Evolutionary conservation across 2,797 vertebrate genomes (phyloP).

Genomic region (Typhlichthys subterraneus): DNA sequence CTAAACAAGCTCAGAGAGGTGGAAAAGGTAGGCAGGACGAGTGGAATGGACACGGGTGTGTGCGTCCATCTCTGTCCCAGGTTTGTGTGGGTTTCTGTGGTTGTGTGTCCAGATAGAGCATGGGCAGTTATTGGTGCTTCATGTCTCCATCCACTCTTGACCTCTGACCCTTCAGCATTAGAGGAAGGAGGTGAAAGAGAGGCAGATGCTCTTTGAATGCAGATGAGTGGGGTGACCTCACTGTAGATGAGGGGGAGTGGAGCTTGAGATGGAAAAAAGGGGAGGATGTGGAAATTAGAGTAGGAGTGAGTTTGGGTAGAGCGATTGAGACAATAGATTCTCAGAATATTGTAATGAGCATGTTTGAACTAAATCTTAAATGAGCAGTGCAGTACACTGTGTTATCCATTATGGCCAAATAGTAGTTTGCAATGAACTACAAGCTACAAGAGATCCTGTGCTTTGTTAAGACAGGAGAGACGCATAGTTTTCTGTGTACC

Average conservation of each 20-base stretch:
- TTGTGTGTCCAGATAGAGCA: constrained; percentile 41
- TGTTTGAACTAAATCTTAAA: not conserved
- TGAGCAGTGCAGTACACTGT: no score
- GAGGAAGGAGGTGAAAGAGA: constrained; percentile 46
- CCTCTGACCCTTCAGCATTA: constrained; percentile 64
- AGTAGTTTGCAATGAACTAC: constrained; percentile 29
- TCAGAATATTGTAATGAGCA: constrained; percentile 16
- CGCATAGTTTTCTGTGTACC: no score
- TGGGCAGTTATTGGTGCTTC: constrained; percentile 73
- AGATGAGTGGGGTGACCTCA: constrained; percentile 55
- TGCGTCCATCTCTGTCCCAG: constrained; percentile 47
- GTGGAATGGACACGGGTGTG: not conserved
- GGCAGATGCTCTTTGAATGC: constrained; percentile 52
- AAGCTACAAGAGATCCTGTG: no score
- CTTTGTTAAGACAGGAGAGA: not conserved
- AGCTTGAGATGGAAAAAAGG: constrained; percentile 1
- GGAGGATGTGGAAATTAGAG: not conserved
- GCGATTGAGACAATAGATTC: not conserved
- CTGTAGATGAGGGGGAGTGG: constrained; percentile 32
- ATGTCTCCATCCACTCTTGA: constrained; percentile 62
- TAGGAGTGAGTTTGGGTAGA: constrained; percentile 10
- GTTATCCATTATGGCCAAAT: constrained; percentile 42
- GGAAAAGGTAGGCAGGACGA: constrained; percentile 23
- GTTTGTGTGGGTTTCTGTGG: constrained; percentile 39
- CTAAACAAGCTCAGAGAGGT: constrained; percentile 59